Evolutionary conservation across 2,888 invertebrate genomes (phyloP).

Genomic region (Chloroclysta siterata): DNA sequence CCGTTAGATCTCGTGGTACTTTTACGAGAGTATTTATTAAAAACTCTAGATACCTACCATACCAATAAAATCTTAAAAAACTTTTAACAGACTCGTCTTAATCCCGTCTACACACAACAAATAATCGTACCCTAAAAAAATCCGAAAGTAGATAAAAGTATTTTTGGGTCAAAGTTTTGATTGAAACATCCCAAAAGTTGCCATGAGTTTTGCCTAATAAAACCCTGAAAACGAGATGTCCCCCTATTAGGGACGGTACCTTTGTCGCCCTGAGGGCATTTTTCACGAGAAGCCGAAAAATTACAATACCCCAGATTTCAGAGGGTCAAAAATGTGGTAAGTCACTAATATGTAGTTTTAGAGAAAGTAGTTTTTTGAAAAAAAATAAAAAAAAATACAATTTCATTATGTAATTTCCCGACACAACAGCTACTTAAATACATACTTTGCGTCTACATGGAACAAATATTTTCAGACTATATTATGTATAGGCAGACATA

Average conservation of each 20-base stretch:
- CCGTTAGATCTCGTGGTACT: too few species aligned
- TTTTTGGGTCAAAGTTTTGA: constrained; percentile 24
- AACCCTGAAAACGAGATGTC: constrained; percentile 23
- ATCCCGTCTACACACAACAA: neutral
- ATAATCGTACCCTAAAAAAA: constrained; percentile 12
- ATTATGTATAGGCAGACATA: too few species aligned
- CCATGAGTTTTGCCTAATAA: constrained; percentile 28
- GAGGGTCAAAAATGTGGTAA: neutral
- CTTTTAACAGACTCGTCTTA: neutral
- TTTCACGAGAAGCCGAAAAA: constrained; percentile 36
- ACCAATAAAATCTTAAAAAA: neutral
- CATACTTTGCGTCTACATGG: too few species aligned
- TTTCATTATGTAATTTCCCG: too few species aligned
- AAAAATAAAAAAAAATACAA: too few species aligned
- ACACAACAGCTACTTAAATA: too few species aligned
- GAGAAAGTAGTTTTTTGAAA: neutral
- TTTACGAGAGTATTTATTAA: too few species aligned
- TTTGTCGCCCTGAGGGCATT: constrained; percentile 35
- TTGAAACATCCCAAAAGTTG: constrained; percentile 34
- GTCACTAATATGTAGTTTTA: neutral
- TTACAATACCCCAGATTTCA: constrained; percentile 35
- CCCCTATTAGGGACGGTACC: constrained; percentile 35
- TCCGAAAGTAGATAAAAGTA: constrained; percentile 28
- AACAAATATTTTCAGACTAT: too few species aligned
- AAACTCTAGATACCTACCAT: too few species aligned